Percentiles rank a stretch among this genome's conserved stretches.
phyloP scores from a whole-genome alignment of 2,113 vertebrate species.

The Ctenodactylus gundi region DNA sequence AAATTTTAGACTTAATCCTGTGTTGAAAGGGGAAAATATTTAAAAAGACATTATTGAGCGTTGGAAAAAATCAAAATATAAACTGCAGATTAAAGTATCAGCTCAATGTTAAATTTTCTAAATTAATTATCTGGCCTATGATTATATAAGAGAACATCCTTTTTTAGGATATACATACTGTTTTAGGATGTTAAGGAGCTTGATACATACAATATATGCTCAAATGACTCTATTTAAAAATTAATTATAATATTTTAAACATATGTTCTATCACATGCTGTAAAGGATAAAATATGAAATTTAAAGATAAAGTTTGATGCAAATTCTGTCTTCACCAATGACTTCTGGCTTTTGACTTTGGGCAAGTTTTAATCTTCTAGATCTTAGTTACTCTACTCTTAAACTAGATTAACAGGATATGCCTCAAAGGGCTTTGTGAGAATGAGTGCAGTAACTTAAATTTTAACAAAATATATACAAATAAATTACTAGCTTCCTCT shows the following conservation, averaged over 20 bases:
- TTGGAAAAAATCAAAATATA: neutral
- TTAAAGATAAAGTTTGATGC: neutral
- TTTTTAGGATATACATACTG: neutral
- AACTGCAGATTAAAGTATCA: neutral
- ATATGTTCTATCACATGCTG: neutral
- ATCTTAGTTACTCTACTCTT: neutral
- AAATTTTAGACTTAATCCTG: neutral
- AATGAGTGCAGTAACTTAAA: neutral
- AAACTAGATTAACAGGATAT: neutral
- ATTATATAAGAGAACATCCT: neutral
- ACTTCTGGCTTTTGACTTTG: neutral
- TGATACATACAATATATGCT: neutral
- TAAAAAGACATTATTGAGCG: neutral
- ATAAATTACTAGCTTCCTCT: neutral
- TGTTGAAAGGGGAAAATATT: neutral
- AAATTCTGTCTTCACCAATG: neutral
- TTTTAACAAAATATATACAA: neutral
- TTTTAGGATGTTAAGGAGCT: neutral
- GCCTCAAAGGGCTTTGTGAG: neutral
- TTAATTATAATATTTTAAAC: neutral
- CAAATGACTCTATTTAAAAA: neutral
- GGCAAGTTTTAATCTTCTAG: neutral
- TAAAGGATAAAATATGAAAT: neutral
- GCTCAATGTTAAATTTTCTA: neutral
- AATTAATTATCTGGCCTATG: neutral